These are phyloP conservation scores for Pseudotriccus pelzelni DNA, from an alignment of 2,797 vertebrate species.

Conservation along the genomic window DNA sequence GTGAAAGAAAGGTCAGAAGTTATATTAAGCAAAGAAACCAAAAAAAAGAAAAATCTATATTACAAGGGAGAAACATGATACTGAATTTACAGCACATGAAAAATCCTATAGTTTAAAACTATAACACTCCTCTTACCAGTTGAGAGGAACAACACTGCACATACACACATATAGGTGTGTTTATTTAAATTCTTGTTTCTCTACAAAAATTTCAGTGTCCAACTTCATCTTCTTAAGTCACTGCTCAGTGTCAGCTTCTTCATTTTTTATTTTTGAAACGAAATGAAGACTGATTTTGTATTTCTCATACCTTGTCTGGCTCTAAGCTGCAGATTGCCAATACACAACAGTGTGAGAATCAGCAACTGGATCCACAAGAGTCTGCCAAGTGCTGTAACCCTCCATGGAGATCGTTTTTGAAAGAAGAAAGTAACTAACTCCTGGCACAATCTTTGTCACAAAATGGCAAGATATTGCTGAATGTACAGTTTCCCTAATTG, in stretches of 20 bases:
- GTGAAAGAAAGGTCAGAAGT: not conserved
- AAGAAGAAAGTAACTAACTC: not conserved
- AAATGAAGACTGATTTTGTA: not conserved
- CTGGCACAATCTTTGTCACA: not conserved
- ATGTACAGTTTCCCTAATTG: not conserved
- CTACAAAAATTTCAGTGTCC: not conserved
- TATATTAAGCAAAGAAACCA: not conserved
- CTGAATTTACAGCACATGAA: not conserved
- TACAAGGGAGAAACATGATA: not conserved
- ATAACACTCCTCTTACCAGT: not conserved
- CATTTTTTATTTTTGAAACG: not conserved
- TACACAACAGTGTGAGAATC: not conserved
- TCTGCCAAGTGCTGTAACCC: not conserved
- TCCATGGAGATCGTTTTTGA: not conserved
- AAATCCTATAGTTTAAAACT: not conserved
- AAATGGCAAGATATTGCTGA: not conserved
- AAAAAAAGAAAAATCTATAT: not conserved
- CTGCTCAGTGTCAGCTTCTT: not conserved
- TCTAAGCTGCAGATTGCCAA: not conserved
- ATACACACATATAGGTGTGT: rapidly evolving
- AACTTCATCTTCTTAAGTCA: not conserved
- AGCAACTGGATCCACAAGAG: not conserved
- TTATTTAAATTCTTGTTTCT: not conserved
- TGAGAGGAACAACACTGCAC: not conserved
- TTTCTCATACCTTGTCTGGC: not conserved